A percentile compares a stretch with the other conserved stretches of the same genome.
These are phyloP conservation scores for Azorinus chamasolen DNA, from an alignment of 2,888 invertebrate species.

Conservation along the genomic window DNA sequence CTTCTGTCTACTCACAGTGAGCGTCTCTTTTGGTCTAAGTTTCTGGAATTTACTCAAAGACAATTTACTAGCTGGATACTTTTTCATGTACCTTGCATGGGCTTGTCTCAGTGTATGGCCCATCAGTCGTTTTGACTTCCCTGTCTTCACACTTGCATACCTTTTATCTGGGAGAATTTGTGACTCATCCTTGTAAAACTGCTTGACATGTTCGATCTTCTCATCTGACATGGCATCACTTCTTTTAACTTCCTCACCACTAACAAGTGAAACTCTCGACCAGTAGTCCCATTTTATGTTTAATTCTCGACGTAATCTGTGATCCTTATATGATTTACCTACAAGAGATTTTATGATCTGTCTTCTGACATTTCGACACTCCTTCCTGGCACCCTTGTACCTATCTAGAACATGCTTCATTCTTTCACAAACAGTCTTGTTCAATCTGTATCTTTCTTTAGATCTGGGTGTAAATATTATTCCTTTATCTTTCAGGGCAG, in stretches of 20 bases:
- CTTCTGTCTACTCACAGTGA: constrained; percentile 5
- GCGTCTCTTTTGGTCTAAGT: constrained; percentile 22
- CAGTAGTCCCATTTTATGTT: constrained; percentile 14
- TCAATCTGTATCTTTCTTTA: background rate
- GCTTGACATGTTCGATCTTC: constrained; percentile 12
- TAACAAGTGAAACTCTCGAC: constrained; percentile 14
- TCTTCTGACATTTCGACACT: background rate
- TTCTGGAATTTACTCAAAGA: constrained; percentile 12
- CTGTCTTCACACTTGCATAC: too few relatives aligned
- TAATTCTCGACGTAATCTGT: constrained; percentile 15
- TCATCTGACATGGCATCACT: constrained; percentile 9
- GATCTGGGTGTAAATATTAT: too few relatives aligned
- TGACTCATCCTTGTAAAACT: constrained; percentile 16
- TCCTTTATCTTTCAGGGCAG: constrained; percentile 20
- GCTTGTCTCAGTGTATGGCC: constrained; percentile 18
- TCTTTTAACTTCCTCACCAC: constrained; percentile 19
- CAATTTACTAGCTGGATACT: constrained; percentile 15
- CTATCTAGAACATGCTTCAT: constrained; percentile 1
- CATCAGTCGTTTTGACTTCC: constrained; percentile 19
- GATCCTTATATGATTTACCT: constrained; percentile 18
- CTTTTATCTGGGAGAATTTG: constrained; percentile 11
- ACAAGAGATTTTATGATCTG: constrained; percentile 12
- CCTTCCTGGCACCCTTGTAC: constrained; percentile 1
- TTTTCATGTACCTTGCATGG: constrained; percentile 6
- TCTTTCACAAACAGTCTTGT: constrained; percentile 3